phyloP scores from a whole-genome alignment of 2,888 invertebrate species.

The Apotomis turbidana region DNA sequence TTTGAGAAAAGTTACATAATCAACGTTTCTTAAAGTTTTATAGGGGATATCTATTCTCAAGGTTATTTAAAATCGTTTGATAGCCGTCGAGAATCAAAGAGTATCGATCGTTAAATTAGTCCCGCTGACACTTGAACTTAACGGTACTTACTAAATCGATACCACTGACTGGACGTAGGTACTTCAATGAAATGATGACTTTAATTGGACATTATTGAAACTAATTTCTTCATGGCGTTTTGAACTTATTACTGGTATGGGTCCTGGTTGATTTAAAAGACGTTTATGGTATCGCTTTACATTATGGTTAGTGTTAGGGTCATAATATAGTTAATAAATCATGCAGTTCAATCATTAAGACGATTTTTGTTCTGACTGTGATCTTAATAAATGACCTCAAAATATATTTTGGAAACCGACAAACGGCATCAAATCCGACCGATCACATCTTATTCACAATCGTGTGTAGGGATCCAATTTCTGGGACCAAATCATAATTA shows the following conservation, averaged over 20 bases:
- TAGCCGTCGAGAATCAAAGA: constrained; percentile 9
- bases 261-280: not conserved
- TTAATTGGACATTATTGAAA: constrained; percentile 36
- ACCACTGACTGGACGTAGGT: constrained; percentile 11
- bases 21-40: not conserved
- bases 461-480: no score
- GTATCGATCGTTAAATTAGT: constrained; percentile 31
- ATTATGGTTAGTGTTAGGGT: not conserved
- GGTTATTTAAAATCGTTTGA: not conserved
- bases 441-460: no score
- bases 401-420: no score
- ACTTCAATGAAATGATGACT: constrained; percentile 39
- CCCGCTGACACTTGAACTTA: constrained; percentile 33
- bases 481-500: no score
- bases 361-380: no score
- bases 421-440: no score
- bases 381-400: no score
- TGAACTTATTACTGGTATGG: not conserved
- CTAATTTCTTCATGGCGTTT: constrained; percentile 36
- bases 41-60: not conserved
- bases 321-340: no score
- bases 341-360: no score
- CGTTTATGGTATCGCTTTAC: not conserved
- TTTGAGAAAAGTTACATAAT: not conserved
- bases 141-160: constrained; percentile 32